Evolutionary conservation across 1,140 invertebrate genomes (phyloP), one percentile per base, ranked within the genome.

Genomic region (Tyrophagus putrescentiae): DNA sequence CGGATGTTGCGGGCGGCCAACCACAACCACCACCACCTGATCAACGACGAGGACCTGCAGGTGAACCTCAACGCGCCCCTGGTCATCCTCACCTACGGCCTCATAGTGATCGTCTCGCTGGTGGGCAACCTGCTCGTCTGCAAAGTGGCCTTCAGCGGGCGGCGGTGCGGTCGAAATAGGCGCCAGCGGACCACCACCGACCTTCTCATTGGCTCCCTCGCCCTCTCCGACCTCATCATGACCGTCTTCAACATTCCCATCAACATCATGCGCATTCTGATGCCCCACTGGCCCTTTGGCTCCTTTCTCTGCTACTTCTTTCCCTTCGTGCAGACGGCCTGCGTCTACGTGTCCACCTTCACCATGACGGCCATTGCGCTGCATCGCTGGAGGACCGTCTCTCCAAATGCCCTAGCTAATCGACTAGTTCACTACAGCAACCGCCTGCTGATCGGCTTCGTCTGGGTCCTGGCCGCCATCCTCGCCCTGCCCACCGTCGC

Each of bases 211-310:
- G 80, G 82, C 61, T 90, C 89, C 70, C 72, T 91, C 57, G 84
- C 87, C 0, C 72, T 89, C 7, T 84, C 84, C 23, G 87, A 91
- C 69, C 80, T 91, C 18, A 70, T 88, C 28, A 87, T 91, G 79
- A 82, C 85, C 0, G 64, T 88, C 1, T 81, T 90, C 62, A 90
- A 87, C 68, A 80, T 90, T n/a, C 87, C 87, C 1, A 88, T 88
- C 65, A 72, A 70, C 62, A 61, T 71, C 5, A 68, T 67, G 0
- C 63, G 71, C 25, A 65, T 69, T 0, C 63, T 71, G 16, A 32
- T 69, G 29, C 64, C 65, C 7, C 68, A 75, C 36, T 76, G 76
- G 76, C 70, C 71, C 0, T 76, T 77, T 62, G 76, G 76, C 0
- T 33, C 50, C 7, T 65, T 72, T 6, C 64, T 77, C 57, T 78